Evolutionary conservation across 2,888 invertebrate genomes (phyloP), one percentile per base, ranked within the genome.

Genomic region (Philopedon plagiatum): DNA sequence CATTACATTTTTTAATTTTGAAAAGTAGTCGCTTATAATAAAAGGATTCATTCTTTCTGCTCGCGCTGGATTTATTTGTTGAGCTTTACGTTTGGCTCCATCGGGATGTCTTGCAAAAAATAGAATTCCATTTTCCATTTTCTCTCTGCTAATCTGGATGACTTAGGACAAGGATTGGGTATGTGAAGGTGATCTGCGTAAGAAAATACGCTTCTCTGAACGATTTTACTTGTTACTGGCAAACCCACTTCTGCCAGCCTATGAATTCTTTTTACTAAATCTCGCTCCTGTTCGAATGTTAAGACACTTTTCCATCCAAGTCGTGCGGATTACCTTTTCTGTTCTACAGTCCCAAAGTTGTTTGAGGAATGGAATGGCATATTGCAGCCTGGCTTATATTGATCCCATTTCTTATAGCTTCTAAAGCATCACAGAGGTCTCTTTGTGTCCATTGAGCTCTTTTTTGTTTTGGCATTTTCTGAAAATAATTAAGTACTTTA

Each of bases 241-340:
- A 57, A 1, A 2, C 57, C 57, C 19, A 57, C 57, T 19, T 57
- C 57, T 13, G 57, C 32, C 11, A n/a, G 18, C 19, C 57, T 57
- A 34, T 57, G 57, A 57, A 57, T 57, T 29, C 57, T 57, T 29
- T 23, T 18, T 8, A 57, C 57, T 18, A 57, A 19, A 18, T 57
- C 32, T 18, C 7, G 13, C 21, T 54, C 23, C 21, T 54, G 54
- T 21, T 44, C 18, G 2, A 15, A n/a, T 15, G 18, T n/a, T n/a
- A n/a, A n/a, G n/a, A n/a, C n/a, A n/a, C n/a, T n/a, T n/a, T n/a
- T n/a, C n/a, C n/a, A n/a, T n/a, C n/a, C n/a, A n/a, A n/a, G n/a
- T n/a, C n/a, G n/a, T n/a, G n/a, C n/a, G n/a, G 7, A 26, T 26
- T 26, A 5, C 26, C 3, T 26, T 26, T 26, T 26, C 26, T 26